Percentiles rank a stretch among this genome's conserved stretches.
Conservation (phyloP, 2,888 invertebrate species). For the Tipula lateralis region DNA sequence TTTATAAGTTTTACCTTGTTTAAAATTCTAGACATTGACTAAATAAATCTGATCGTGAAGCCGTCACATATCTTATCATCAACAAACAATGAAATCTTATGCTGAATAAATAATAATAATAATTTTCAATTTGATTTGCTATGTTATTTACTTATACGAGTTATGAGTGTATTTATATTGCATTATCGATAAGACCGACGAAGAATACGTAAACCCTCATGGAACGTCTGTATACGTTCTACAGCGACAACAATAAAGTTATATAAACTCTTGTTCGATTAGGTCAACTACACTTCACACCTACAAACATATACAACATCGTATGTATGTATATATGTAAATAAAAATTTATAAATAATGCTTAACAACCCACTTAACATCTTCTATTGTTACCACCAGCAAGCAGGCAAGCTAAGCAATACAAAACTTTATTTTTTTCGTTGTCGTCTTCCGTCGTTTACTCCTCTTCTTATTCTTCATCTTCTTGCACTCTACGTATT, state of each 20-base stretch:
- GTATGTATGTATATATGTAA: not conserved
- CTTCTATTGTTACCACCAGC: not conserved
- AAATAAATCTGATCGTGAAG: too few species aligned
- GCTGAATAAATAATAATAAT: too few species aligned
- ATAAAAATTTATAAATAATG: not conserved
- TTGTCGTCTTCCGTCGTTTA: not conserved
- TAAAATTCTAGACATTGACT: too few species aligned
- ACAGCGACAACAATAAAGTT: not conserved
- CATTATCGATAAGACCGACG: not conserved
- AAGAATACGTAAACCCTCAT: not conserved
- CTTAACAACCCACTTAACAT: slow-evolving; percentile 24
- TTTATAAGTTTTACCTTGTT: too few species aligned
- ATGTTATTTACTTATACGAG: not conserved
- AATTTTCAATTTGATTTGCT: not conserved
- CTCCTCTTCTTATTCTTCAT: too few species aligned
- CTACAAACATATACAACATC: not conserved
- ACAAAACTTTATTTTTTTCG: not conserved
- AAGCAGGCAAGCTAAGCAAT: not conserved
- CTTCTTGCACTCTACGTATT: not conserved
- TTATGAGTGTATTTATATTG: not conserved
- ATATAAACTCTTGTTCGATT: not conserved
- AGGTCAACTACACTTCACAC: slow-evolving; percentile 19
- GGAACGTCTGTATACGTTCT: not conserved
- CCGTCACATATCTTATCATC: too few species aligned
- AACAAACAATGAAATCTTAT: too few species aligned